Evolutionary conservation across 2,797 vertebrate genomes (phyloP), one percentile per base, ranked within the genome.

Genomic region (Myripristis jacobus): DNA sequence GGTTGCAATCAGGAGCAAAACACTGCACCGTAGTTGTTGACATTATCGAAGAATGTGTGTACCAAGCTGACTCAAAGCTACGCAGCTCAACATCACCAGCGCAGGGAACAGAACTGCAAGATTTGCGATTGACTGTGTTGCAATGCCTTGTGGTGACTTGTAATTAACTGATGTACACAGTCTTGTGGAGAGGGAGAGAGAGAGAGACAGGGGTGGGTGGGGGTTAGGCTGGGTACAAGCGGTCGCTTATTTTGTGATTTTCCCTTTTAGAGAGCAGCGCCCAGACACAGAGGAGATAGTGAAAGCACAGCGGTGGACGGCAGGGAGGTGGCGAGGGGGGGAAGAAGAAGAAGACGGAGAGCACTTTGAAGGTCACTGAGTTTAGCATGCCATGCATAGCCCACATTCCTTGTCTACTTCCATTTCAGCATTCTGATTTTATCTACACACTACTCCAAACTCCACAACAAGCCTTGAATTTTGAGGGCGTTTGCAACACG

Each of bases 321-420:
- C 19, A 25, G 34, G 56, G 38, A 69, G 63, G 83, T 80, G 81
- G 61, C 19, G 24, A 77, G 58, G 62, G 68, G 68, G 60, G n/a
- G n/a, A n/a, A n/a, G n/a, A n/a, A 55, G 74, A 60, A 79, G 56
- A 70, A 74, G 61, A 64, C 46, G 19, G 7, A 58, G 50, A 81
- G 75, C 4, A 55, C 67, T 77, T 63, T 77, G 83, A 89, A 90
- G 87, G 85, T 82, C 86, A 66, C 34, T 43, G 81, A 84, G 84
- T 87, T 82, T 70, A 81, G 77, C 81, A 83, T 90, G 70, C 80
- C 70, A 89, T 24, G 16, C 82, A 88, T 90, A 83, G 80, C 81
- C 69, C 67, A 12, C 87, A 88, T 88, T 89, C 83, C 82, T 73
- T 27, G 12, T 80, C 69, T 47, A 75, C 82, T 81, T 88, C 83